Evolutionary conservation across 2,888 invertebrate species (phyloP).

Genomic region (Eulithis testata): DNA sequence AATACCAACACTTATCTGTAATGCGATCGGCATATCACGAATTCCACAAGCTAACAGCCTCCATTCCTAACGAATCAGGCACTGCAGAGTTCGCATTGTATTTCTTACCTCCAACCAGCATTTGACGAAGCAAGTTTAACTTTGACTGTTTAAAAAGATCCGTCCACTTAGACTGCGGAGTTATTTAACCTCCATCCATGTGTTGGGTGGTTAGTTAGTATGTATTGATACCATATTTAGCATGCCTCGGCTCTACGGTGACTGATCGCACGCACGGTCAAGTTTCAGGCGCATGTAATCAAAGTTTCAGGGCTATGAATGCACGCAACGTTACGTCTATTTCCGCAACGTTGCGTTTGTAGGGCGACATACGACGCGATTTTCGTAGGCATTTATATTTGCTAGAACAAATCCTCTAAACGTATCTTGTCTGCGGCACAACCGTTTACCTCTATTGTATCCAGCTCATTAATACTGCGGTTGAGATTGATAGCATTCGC

Average conservation of each 20-base stretch:
- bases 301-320: conserved; percentile 18
- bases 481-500: conserved; percentile 35
- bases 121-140: neutral
- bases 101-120: conserved; percentile 2
- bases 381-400: conserved; percentile 11
- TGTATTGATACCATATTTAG: no score
- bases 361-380: no score
- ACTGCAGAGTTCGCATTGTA: conserved; percentile 1
- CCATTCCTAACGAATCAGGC: conserved; percentile 17
- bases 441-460: conserved; percentile 33
- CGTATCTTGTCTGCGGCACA: conserved; percentile 19
- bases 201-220: no score
- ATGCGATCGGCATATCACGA: conserved; percentile 44
- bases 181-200: no score
- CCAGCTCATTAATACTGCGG: conserved; percentile 33
- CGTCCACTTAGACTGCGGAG: neutral
- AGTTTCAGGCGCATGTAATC: conserved; percentile 20
- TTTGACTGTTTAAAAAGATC: neutral
- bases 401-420: conserved; percentile 1
- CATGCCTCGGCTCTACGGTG: neutral
- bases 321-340: conserved; percentile 20
- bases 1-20: conserved; percentile 39
- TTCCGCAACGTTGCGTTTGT: conserved; percentile 4
- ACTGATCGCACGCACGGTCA: conserved; percentile 18
- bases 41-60: conserved; percentile 32